These are phyloP conservation scores for Bombus confusus DNA, from an alignment of 1,140 invertebrate species.

Conservation along the genomic window DNA sequence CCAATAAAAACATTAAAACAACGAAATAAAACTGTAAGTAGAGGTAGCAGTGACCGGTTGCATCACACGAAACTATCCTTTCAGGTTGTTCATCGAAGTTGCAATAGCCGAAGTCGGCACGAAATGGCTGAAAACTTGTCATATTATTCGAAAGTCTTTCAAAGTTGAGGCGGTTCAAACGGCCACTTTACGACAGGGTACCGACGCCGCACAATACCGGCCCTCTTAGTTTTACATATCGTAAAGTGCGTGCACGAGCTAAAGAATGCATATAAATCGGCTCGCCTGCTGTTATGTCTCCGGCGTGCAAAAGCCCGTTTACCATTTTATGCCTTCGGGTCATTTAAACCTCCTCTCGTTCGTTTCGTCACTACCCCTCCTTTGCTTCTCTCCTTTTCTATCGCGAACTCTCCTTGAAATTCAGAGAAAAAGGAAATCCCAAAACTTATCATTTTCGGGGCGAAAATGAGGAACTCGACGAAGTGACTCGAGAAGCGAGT, in stretches of 20 bases:
- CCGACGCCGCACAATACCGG: constrained; percentile 64
- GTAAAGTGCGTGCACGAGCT: constrained; percentile 72
- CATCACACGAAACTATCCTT: not conserved
- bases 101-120: not conserved
- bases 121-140: constrained; percentile 56
- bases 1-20: not conserved
- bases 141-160: constrained; percentile 71
- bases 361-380: not conserved
- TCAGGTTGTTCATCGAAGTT: not conserved
- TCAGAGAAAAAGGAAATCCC: not conserved
- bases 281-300: constrained; percentile 75
- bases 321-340: constrained; percentile 71
- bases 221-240: constrained; percentile 75
- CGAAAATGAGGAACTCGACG: too few species aligned
- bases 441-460: too few species aligned
- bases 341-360: constrained; percentile 42
- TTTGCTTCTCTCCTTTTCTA: not conserved
- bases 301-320: constrained; percentile 66
- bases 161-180: constrained; percentile 67
- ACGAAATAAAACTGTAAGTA: too few species aligned
- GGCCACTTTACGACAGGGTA: constrained; percentile 70
- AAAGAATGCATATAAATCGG: constrained; percentile 75
- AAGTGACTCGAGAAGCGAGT: too few species aligned
- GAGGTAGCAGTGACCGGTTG: not conserved
- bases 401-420: constrained; percentile 32